phyloP scores from a whole-genome alignment of 2,888 invertebrate species.

The Drosophila subquinaria region DNA sequence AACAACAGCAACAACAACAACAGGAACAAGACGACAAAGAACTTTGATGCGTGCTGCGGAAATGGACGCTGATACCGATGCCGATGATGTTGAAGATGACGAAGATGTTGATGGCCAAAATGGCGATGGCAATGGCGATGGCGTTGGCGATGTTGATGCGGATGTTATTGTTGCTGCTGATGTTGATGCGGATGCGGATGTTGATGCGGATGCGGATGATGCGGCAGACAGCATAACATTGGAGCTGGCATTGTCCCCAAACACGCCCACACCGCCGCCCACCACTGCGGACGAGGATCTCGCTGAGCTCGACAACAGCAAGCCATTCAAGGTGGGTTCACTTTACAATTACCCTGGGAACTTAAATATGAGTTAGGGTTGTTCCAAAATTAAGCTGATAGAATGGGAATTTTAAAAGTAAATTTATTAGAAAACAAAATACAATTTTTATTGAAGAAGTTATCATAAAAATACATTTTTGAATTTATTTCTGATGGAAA shows the following conservation, averaged over 20 bases:
- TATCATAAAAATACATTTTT: too few relatives aligned
- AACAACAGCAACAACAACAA: conserved; percentile 27
- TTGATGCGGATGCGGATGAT: conserved; percentile 60
- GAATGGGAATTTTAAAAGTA: too few relatives aligned
- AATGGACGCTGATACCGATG: conserved; percentile 74
- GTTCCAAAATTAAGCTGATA: too few relatives aligned
- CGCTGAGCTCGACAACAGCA: conserved; percentile 70
- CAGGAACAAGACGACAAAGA: conserved; percentile 60
- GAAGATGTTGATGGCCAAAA: background rate
- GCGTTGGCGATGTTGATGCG: conserved; percentile 36
- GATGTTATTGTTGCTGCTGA: conserved; percentile 16
- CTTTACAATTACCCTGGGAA: background rate
- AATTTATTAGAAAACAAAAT: too few relatives aligned
- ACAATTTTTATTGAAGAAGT: too few relatives aligned
- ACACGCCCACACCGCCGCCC: conserved; percentile 72
- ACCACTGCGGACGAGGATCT: conserved; percentile 67
- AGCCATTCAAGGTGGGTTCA: conserved; percentile 71
- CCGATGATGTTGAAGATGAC: conserved; percentile 46
- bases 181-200: conserved; percentile 22
- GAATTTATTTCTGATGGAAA: too few relatives aligned
- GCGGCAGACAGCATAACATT: conserved; percentile 73
- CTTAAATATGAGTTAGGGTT: too few relatives aligned
- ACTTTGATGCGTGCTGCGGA: conserved; percentile 73
- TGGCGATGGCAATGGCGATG: conserved; percentile 21
- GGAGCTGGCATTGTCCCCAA: conserved; percentile 69